A percentile compares a stretch with the other conserved stretches of the same genome.
These are phyloP conservation scores for Pasiphila rectangulata DNA, from an alignment of 2,888 invertebrate species.

Conservation along the genomic window DNA sequence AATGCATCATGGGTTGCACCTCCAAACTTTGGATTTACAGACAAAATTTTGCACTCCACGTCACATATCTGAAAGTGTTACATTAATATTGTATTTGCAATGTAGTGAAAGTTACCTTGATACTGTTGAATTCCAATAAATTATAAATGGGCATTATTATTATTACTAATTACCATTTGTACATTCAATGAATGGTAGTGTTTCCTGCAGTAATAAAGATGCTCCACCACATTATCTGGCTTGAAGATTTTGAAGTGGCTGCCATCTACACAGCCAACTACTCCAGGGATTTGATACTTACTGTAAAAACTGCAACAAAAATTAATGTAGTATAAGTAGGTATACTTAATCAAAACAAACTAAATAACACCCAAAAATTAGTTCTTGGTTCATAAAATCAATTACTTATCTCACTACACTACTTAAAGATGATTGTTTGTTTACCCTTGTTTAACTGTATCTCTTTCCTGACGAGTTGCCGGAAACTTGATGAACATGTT, in stretches of 20 bases:
- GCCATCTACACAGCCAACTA: constrained; percentile 8
- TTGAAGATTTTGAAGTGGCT: constrained; percentile 4
- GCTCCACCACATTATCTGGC: not conserved
- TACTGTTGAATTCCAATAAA: not conserved
- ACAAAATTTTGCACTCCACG: constrained; percentile 26
- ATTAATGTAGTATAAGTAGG: not conserved
- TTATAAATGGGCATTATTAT: not conserved
- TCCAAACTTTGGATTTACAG: constrained; percentile 37
- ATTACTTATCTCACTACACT: not conserved
- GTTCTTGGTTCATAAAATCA: too few species aligned
- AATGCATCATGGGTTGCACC: constrained; percentile 37
- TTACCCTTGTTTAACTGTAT: constrained; percentile 1
- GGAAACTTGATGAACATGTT: constrained; percentile 15
- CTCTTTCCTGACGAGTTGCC: constrained; percentile 9
- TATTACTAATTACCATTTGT: constrained; percentile 30
- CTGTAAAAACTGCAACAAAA: constrained; percentile 4
- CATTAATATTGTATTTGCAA: not conserved
- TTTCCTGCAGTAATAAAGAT: constrained; percentile 26
- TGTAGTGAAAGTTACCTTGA: not conserved
- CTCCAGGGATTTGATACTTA: constrained; percentile 1
- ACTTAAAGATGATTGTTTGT: not conserved
- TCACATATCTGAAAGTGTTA: constrained; percentile 30
- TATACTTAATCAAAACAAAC: not conserved
- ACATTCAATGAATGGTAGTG: constrained; percentile 35
- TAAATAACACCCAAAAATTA: not conserved